phyloP scores from a whole-genome alignment of 2,797 vertebrate species.

The Gobio occitaniae region DNA sequence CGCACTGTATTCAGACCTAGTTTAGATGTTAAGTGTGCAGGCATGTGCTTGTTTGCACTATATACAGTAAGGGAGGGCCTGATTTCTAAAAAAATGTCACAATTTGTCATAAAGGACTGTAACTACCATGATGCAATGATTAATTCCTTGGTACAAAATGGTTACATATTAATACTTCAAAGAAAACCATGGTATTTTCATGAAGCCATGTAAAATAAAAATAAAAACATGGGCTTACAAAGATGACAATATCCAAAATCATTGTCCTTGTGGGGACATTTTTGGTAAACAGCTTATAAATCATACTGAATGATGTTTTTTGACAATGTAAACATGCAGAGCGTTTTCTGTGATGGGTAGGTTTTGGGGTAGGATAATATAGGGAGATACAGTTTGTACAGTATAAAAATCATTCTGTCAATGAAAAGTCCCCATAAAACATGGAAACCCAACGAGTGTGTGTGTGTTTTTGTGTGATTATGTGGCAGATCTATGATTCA shows the following conservation, averaged over 20 bases:
- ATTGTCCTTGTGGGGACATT: neutral
- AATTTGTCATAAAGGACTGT: no score
- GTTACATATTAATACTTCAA: neutral
- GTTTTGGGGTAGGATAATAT: neutral
- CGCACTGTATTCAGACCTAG: neutral
- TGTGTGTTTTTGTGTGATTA: neutral
- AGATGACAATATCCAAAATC: neutral
- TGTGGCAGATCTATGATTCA: neutral
- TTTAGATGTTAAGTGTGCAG: slow-evolving; percentile 66
- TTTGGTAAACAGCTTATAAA: neutral
- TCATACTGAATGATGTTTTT: neutral
- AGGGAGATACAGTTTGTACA: no score
- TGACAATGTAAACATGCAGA: neutral
- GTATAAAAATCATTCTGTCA: neutral
- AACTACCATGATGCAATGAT: neutral
- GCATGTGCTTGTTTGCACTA: neutral
- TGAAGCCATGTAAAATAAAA: neutral
- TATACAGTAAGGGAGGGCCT: neutral
- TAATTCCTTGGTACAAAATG: neutral
- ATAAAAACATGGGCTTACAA: neutral
- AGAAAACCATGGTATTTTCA: neutral
- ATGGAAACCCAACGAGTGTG: no score
- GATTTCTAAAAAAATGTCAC: slow-evolving; percentile 2
- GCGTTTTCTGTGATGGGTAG: neutral
- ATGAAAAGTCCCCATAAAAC: neutral